A percentile compares a stretch with the other conserved stretches of the same genome.
Evolutionary conservation across 2,113 vertebrate genomes (phyloP).

Genomic region (Peromyscus polionotus): DNA sequence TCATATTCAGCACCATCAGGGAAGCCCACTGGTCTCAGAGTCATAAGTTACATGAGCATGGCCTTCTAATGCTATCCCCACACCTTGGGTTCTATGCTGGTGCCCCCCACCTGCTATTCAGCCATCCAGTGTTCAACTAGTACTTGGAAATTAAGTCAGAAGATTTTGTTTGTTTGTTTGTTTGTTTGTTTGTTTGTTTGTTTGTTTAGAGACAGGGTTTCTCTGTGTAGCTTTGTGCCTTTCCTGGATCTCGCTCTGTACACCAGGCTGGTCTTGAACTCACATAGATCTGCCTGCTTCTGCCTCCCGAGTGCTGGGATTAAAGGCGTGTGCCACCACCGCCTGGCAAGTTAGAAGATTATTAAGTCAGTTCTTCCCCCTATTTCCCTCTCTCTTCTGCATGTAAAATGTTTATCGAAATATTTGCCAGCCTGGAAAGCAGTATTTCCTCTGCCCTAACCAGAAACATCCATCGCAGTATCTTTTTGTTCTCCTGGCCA

Average conservation of each 20-base stretch:
- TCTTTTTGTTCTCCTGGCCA: background rate
- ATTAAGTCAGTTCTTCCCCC: background rate
- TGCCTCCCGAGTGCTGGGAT: too few relatives aligned
- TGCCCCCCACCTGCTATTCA: rapidly evolving
- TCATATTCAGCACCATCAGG: background rate
- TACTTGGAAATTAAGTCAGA: background rate
- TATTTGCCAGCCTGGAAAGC: background rate
- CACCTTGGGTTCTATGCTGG: rapidly evolving
- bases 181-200: too few relatives aligned
- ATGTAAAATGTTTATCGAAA: background rate
- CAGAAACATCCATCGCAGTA: background rate
- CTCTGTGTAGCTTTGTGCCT: too few relatives aligned
- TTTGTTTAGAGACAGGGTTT: too few relatives aligned
- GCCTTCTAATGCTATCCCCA: too few relatives aligned
- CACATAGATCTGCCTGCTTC: too few relatives aligned
- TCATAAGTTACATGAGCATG: too few relatives aligned
- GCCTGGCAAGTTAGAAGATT: background rate
- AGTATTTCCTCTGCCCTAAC: background rate
- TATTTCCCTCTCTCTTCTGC: background rate
- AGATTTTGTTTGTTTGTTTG: too few relatives aligned
- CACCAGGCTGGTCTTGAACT: too few relatives aligned
- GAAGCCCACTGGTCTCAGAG: background rate
- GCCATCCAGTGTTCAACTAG: background rate
- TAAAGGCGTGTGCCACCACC: too few relatives aligned
- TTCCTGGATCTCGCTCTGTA: too few relatives aligned